Percentiles rank a stretch among this genome's conserved stretches.
These are phyloP conservation scores for Heliconius charithonia DNA, from an alignment of 2,888 invertebrate genomes.

Conservation along the genomic window DNA sequence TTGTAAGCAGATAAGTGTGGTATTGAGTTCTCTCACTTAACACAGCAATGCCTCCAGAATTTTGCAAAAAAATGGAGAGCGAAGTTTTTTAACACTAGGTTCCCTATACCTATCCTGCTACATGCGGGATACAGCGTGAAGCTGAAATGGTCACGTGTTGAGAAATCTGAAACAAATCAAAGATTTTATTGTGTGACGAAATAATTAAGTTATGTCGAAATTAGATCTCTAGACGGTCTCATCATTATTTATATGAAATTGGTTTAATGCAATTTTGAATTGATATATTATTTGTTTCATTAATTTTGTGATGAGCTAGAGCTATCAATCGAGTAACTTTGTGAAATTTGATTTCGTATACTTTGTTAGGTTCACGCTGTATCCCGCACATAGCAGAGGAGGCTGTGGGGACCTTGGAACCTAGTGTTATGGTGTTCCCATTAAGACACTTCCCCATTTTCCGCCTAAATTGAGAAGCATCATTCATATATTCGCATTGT, in stretches of 20 bases:
- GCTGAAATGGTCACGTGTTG: too few relatives aligned
- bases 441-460: neutral
- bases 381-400: neutral
- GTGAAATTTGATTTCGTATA: too few relatives aligned
- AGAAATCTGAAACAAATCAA: neutral
- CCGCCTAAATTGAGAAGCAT: neutral
- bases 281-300: neutral
- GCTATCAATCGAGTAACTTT: neutral
- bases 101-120: too few relatives aligned
- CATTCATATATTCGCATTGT: too few relatives aligned
- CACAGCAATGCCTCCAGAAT: too few relatives aligned
- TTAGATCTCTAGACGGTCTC: constrained; percentile 2
- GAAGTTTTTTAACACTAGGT: too few relatives aligned
- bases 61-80: too few relatives aligned
- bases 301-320: neutral
- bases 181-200: constrained; percentile 3
- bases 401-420: neutral
- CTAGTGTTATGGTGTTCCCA: neutral
- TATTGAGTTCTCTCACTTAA: too few relatives aligned
- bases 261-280: neutral
- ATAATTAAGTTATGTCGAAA: constrained; percentile 19
- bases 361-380: neutral
- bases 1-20: too few relatives aligned
- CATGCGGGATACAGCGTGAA: too few relatives aligned
- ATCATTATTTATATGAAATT: constrained; percentile 20